These are phyloP conservation scores for Ranitomeya variabilis DNA, from an alignment of 2,113 vertebrate genomes.

Conservation along the genomic window DNA sequence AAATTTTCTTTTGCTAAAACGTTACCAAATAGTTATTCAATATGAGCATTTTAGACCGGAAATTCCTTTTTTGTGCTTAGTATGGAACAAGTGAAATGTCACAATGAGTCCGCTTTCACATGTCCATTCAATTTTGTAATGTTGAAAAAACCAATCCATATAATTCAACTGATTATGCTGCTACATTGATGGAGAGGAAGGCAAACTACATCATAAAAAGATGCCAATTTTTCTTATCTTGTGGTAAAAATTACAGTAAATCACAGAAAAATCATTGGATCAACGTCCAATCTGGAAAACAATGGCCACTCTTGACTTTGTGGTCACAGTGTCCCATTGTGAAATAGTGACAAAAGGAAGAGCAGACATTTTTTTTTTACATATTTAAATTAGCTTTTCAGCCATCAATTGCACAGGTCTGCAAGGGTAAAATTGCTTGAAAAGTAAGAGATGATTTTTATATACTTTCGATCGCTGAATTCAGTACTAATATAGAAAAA, in stretches of 20 bases:
- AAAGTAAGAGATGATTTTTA: no score
- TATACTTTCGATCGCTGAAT: no score
- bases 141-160: no score
- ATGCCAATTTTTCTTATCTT: neutral
- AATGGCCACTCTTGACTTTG: neutral
- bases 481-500: no score
- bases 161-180: neutral
- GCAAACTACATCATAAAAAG: neutral
- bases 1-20: neutral
- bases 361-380: neutral
- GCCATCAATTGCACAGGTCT: neutral
- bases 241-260: no score
- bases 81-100: neutral
- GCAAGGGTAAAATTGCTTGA: no score
- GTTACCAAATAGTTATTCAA: neutral
- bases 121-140: neutral
- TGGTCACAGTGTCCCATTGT: neutral
- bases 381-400: neutral
- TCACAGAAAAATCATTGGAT: neutral
- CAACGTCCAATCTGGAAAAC: neutral
- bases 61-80: neutral
- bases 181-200: neutral
- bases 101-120: neutral
- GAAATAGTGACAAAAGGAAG: neutral
- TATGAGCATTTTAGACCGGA: neutral